Evolutionary conservation across 2,888 invertebrate species (phyloP).

Genomic region (Mellilla xanthometata): DNA sequence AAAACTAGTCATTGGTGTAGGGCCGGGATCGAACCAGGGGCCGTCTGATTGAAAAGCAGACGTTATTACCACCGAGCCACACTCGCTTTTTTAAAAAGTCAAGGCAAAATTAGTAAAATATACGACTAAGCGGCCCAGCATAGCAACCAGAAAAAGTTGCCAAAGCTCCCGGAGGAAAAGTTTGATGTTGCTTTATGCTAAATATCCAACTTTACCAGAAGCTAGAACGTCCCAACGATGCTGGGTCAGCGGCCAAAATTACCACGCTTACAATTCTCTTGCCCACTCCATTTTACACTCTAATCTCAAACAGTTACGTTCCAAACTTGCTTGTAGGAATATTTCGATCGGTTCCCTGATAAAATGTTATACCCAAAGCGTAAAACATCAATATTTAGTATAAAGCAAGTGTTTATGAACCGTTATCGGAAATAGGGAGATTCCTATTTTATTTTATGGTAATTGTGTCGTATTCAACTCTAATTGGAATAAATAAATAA

Average conservation of each 20-base stretch:
- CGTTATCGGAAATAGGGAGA: neutral
- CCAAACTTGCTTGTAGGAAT: neutral
- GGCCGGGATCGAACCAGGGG: too few species aligned
- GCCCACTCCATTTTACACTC: conserved; percentile 1
- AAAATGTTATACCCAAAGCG: conserved; percentile 9
- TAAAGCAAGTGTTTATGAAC: conserved; percentile 7
- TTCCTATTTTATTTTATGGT: too few species aligned
- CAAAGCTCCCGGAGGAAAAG: conserved; percentile 14
- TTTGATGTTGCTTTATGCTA: conserved; percentile 25
- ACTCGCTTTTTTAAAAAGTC: too few species aligned
- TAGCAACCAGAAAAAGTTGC: conserved; percentile 16
- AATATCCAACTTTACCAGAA: conserved; percentile 18
- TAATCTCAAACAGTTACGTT: neutral
- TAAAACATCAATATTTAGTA: conserved; percentile 10
- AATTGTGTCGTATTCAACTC: too few species aligned
- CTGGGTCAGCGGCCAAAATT: conserved; percentile 19
- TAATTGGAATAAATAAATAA: too few species aligned
- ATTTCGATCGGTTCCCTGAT: conserved; percentile 20
- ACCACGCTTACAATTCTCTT: neutral
- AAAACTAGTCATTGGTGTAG: too few species aligned
- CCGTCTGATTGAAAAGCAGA: too few species aligned
- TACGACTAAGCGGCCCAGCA: conserved; percentile 17
- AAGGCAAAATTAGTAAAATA: conserved; percentile 16
- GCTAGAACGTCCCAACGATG: conserved; percentile 17
- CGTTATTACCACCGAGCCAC: too few species aligned